Conservation (phyloP, 2,113 vertebrate species). For the Danionella cerebrum region DNA sequence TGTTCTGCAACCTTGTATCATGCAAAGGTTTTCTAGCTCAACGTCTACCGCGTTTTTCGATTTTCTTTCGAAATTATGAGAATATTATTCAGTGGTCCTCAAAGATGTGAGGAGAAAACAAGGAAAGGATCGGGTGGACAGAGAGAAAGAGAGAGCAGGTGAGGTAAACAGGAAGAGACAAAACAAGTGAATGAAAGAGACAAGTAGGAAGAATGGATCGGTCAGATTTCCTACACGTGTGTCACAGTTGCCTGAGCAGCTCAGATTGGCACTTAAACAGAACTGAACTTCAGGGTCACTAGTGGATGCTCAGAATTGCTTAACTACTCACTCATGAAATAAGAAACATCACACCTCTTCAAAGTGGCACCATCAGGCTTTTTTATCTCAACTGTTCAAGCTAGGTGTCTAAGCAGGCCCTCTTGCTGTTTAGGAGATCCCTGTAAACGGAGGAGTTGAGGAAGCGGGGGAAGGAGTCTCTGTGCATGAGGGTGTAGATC, state of each 20-base stretch:
- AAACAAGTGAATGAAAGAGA: slow-evolving; percentile 35
- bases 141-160: slow-evolving; percentile 16
- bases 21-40: slow-evolving; percentile 34
- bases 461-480: slow-evolving; percentile 95
- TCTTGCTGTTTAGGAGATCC: slow-evolving; percentile 77
- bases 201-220: slow-evolving; percentile 54
- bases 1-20: slow-evolving; percentile 28
- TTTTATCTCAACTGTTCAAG: slow-evolving; percentile 45
- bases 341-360: slow-evolving; percentile 54
- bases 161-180: slow-evolving; percentile 17
- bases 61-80: neutral
- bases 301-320: slow-evolving; percentile 38
- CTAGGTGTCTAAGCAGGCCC: slow-evolving; percentile 84
- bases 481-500: slow-evolving; percentile 98
- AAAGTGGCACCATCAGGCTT: slow-evolving; percentile 63
- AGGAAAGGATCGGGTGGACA: slow-evolving; percentile 7
- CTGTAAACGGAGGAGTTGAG: slow-evolving; percentile 92
- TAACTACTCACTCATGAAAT: slow-evolving; percentile 42
- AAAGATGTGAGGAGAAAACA: slow-evolving; percentile 18
- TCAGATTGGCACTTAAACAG: slow-evolving; percentile 55
- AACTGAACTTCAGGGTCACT: slow-evolving; percentile 47
- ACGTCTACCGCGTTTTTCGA: slow-evolving; percentile 18
- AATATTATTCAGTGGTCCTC: slow-evolving; percentile 28
- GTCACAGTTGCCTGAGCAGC: slow-evolving; percentile 58
- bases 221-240: slow-evolving; percentile 41